Conservation (phyloP, 2,888 invertebrate species). For the Pterostichus niger region DNA sequence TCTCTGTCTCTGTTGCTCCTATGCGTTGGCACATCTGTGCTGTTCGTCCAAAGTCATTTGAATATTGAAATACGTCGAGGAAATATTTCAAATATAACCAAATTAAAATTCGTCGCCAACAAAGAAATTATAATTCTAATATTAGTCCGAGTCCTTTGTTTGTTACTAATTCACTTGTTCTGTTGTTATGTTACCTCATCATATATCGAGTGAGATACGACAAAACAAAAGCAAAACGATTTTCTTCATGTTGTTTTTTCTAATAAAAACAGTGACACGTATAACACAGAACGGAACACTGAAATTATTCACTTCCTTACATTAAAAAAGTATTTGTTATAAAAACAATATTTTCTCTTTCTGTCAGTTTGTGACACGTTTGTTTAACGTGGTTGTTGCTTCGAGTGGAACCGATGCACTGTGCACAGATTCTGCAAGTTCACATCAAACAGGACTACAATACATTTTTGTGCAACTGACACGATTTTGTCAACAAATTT, state of each 20-base stretch:
- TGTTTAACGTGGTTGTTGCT: conserved; percentile 26
- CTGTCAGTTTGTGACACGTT: conserved; percentile 48
- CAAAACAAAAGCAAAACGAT: conserved; percentile 41
- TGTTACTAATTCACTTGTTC: conserved; percentile 22
- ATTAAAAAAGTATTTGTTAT: conserved; percentile 60
- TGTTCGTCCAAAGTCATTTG: conserved; percentile 56
- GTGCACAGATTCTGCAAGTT: neutral
- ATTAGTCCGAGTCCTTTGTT: conserved; percentile 38
- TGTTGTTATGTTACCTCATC: conserved; percentile 41
- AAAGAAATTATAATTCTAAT: conserved; percentile 52
- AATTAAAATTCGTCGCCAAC: conserved; percentile 54
- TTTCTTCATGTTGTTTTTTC: conserved; percentile 50
- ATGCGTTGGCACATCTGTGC: conserved; percentile 21
- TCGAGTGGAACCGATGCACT: conserved; percentile 18
- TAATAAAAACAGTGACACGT: conserved; percentile 53
- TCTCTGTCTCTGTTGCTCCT: conserved; percentile 3
- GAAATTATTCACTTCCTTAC: conserved; percentile 61
- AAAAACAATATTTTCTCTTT: conserved; percentile 58
- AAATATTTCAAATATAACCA: conserved; percentile 64
- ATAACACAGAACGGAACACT: conserved; percentile 58
- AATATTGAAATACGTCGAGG: conserved; percentile 61
- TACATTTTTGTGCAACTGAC: no score
- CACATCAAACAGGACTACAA: neutral
- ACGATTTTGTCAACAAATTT: no score
- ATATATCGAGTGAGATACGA: conserved; percentile 36